Percentiles rank a stretch among this genome's conserved stretches.
These are phyloP conservation scores for Lagria hirta DNA, from an alignment of 2,888 invertebrate species.

Conservation along the genomic window DNA sequence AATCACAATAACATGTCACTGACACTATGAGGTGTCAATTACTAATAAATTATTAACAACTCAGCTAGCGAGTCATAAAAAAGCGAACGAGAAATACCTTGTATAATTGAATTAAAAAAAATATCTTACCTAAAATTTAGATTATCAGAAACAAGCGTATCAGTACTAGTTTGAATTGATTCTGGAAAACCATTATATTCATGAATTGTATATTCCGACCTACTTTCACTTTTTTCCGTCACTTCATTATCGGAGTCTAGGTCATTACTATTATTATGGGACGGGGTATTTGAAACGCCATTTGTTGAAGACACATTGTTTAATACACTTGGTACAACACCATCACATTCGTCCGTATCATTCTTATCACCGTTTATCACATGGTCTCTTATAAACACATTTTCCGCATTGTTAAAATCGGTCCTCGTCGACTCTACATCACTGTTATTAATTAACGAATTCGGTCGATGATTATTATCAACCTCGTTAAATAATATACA, in stretches of 20 bases:
- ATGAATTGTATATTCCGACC: conserved; percentile 44
- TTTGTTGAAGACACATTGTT: conserved; percentile 23
- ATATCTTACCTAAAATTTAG: conserved; percentile 38
- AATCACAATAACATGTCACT: no score
- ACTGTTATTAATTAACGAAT: conserved; percentile 38
- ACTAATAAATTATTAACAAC: no score
- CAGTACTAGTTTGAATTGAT: conserved; percentile 58
- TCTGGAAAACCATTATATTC: conserved; percentile 32
- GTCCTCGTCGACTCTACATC: conserved; percentile 44
- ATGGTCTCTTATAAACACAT: conserved; percentile 34
- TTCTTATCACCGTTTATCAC: conserved; percentile 43
- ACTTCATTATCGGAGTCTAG: conserved; percentile 38
- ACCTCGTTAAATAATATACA: conserved; percentile 46
- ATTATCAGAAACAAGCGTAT: conserved; percentile 55
- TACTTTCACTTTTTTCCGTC: conserved; percentile 39
- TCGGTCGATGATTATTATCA: conserved; percentile 19
- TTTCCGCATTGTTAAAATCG: no score
- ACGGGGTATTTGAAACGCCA: conserved; percentile 25
- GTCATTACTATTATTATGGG: conserved; percentile 29
- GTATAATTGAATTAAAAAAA: no score
- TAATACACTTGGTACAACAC: conserved; percentile 7
- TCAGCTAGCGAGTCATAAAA: no score
- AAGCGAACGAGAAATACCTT: no score
- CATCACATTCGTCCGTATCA: conserved; percentile 28
- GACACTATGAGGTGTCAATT: no score